These are phyloP conservation scores for Mellivora capensis DNA, from an alignment of 2,113 vertebrate species.

Conservation along the genomic window DNA sequence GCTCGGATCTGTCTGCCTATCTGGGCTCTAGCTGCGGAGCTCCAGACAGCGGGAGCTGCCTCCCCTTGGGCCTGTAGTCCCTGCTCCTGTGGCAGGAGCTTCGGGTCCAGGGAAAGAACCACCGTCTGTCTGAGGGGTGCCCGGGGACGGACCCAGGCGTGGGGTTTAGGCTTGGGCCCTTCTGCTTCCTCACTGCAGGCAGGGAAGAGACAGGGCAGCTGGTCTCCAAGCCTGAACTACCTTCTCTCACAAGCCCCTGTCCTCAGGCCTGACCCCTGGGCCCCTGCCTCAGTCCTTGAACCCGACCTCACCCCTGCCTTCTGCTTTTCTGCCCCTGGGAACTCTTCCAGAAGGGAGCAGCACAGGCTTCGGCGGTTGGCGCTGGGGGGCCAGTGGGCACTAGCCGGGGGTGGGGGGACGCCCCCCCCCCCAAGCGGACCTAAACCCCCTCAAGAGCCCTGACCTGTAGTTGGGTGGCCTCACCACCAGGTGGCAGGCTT, in stretches of 20 bases:
- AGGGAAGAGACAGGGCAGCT: not conserved
- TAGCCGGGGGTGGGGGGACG: not conserved
- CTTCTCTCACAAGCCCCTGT: not conserved
- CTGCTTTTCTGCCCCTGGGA: not conserved
- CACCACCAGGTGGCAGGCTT: conserved; percentile 75
- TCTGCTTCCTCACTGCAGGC: not conserved
- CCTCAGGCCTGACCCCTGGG: not conserved
- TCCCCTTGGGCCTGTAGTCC: no score
- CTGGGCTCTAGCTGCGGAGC: not conserved
- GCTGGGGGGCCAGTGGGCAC: not conserved
- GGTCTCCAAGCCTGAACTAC: not conserved
- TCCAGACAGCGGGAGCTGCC: not conserved
- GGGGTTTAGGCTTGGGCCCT: no score
- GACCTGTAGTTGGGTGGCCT: conserved; percentile 58
- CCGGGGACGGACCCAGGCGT: not conserved
- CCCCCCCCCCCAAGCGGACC: not conserved
- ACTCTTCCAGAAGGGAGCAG: not conserved
- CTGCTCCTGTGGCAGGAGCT: not conserved
- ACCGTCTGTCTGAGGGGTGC: not conserved
- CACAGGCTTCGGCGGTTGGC: not conserved
- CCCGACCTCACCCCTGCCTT: not conserved
- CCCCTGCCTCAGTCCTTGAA: not conserved
- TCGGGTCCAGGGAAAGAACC: not conserved
- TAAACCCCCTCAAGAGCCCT: conserved; percentile 39
- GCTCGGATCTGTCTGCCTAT: accelerated